Conservation (phyloP, 1,140 invertebrate genomes). For the Homarus americanus region DNA sequence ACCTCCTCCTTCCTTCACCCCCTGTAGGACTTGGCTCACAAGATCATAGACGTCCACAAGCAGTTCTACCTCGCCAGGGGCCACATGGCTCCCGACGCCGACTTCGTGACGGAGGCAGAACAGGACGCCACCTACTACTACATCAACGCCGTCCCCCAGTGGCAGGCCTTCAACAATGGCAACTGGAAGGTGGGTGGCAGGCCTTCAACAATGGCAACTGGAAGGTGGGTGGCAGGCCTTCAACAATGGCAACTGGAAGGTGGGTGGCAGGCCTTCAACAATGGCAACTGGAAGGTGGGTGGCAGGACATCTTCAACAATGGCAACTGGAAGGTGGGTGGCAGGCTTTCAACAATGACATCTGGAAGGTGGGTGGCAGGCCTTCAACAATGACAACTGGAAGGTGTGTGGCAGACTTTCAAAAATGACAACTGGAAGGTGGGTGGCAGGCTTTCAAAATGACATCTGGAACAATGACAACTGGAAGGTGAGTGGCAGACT, state of each 20-base stretch:
- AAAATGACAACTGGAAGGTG: too few relatives aligned
- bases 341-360: too few relatives aligned
- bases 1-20: not conserved
- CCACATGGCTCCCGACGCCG: constrained; percentile 76
- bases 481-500: constrained; percentile 76
- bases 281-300: not conserved
- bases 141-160: constrained; percentile 76
- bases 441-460: too few relatives aligned
- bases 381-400: constrained; percentile 80
- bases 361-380: too few relatives aligned
- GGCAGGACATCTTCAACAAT: not conserved
- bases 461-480: too few relatives aligned
- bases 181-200: constrained; percentile 85
- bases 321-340: too few relatives aligned
- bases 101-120: constrained; percentile 74
- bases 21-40: constrained; percentile 36
- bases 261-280: too few relatives aligned
- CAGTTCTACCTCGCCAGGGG: constrained; percentile 75
- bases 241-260: too few relatives aligned
- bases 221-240: not conserved
- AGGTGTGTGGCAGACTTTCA: too few relatives aligned
- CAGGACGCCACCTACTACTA: constrained; percentile 76
- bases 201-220: not conserved
- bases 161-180: constrained; percentile 76
- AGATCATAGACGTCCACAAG: constrained; percentile 38